Conservation (phyloP, 2,797 vertebrate genomes). For the Lepidocolaptes lacrymiger region DNA sequence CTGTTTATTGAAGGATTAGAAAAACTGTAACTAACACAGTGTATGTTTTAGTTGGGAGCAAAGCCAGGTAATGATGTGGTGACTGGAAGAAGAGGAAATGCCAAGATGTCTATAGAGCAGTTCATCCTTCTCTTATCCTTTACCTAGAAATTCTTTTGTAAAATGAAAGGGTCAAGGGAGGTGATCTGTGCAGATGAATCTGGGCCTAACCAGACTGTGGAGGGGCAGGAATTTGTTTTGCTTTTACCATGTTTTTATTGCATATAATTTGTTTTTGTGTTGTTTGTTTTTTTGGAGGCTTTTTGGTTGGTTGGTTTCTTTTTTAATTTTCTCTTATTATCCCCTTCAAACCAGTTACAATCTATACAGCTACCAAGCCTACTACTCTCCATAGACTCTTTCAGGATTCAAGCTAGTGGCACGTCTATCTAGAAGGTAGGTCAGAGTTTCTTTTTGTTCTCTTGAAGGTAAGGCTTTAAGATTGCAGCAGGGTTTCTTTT, state of each 20-base stretch:
- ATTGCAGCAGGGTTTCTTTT: neutral
- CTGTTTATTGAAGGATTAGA: constrained; percentile 16
- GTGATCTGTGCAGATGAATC: neutral
- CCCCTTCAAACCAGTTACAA: neutral
- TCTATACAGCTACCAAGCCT: neutral
- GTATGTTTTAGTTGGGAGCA: neutral
- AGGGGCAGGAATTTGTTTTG: neutral
- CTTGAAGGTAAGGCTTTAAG: neutral
- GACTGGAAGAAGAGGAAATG: neutral
- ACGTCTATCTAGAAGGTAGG: neutral
- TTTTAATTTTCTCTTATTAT: neutral
- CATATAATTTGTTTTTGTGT: neutral
- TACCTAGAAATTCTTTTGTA: neutral
- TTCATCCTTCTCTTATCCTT: neutral
- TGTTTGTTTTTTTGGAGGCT: too few relatives aligned
- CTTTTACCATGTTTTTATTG: neutral
- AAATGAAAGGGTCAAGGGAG: neutral
- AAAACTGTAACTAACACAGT: neutral
- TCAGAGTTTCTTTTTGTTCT: neutral
- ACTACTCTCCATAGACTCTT: neutral
- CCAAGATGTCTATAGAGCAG: neutral
- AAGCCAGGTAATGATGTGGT: neutral
- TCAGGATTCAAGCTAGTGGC: neutral
- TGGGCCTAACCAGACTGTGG: neutral
- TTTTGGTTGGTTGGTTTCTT: neutral